Conservation (phyloP, 2,888 invertebrate genomes). For the Nymphalis polychloros region DNA sequence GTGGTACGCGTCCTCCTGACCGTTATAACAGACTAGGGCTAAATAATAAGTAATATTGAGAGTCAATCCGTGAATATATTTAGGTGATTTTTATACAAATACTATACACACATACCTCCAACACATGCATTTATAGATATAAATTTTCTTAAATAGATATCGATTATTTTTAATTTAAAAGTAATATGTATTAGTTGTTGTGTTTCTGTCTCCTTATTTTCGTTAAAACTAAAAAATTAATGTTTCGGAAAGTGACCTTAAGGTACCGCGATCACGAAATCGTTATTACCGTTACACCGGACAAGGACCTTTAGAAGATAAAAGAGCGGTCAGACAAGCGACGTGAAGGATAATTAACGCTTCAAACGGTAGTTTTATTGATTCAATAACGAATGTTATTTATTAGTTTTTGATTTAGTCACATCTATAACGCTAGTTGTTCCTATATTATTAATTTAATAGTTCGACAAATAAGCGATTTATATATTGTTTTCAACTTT, state of each 20-base stretch:
- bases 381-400: not conserved
- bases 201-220: no score
- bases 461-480: no score
- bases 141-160: no score
- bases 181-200: no score
- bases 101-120: not conserved
- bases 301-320: slow-evolving; percentile 56
- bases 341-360: not conserved
- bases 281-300: slow-evolving; percentile 54
- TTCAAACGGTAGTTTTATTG: slow-evolving; percentile 1
- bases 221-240: no score
- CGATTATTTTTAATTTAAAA: no score
- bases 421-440: not conserved
- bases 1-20: slow-evolving; percentile 14
- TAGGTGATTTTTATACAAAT: not conserved
- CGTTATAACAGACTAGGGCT: slow-evolving; percentile 27
- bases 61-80: not conserved
- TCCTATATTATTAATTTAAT: no score
- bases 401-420: not conserved
- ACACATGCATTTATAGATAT: no score
- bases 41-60: not conserved
- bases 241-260: no score
- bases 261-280: slow-evolving; percentile 27
- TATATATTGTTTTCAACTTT: no score
- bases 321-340: slow-evolving; percentile 32